phyloP scores from a whole-genome alignment of 1,140 invertebrate species.

The Aphelinus atriplicis region DNA sequence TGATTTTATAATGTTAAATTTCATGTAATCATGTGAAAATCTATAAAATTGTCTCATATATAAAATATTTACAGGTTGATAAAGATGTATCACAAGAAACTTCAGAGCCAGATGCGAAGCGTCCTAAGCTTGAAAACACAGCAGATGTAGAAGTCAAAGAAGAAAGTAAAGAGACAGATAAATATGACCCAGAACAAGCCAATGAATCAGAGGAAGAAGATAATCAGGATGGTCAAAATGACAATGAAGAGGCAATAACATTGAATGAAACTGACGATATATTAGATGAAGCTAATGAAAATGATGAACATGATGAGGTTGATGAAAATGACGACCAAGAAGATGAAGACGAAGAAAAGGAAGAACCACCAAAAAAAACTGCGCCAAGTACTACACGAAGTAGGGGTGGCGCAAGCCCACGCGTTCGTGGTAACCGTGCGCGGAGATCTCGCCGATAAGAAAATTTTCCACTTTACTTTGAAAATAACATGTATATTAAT shows the following conservation, averaged over 20 bases:
- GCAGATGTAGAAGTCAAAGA: conserved; percentile 34
- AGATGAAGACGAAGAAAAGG: conserved; percentile 53
- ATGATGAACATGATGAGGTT: conserved; percentile 38
- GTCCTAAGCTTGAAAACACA: conserved; percentile 41
- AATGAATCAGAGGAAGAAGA: conserved; percentile 48
- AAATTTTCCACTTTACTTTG: background rate
- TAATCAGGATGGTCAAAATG: conserved; percentile 28
- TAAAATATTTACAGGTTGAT: conserved; percentile 41
- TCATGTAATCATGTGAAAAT: background rate
- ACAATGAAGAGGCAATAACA: conserved; percentile 28
- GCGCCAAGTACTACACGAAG: conserved; percentile 21
- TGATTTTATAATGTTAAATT: conserved; percentile 5
- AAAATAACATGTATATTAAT: conserved; percentile 29
- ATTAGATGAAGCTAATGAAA: conserved; percentile 35
- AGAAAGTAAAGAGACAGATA: conserved; percentile 54
- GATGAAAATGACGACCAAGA: conserved; percentile 47
- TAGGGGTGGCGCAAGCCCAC: conserved; percentile 32
- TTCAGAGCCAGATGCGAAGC: conserved; percentile 43
- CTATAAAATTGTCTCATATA: conserved; percentile 9
- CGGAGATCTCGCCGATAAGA: conserved; percentile 61
- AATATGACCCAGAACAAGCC: conserved; percentile 42
- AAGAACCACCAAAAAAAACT: conserved; percentile 31
- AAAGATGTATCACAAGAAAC: conserved; percentile 38
- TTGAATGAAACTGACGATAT: conserved; percentile 34
- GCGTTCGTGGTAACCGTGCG: conserved; percentile 57